Evolutionary conservation across 1,140 invertebrate species (phyloP).

Genomic region (Sycophila sp.): DNA sequence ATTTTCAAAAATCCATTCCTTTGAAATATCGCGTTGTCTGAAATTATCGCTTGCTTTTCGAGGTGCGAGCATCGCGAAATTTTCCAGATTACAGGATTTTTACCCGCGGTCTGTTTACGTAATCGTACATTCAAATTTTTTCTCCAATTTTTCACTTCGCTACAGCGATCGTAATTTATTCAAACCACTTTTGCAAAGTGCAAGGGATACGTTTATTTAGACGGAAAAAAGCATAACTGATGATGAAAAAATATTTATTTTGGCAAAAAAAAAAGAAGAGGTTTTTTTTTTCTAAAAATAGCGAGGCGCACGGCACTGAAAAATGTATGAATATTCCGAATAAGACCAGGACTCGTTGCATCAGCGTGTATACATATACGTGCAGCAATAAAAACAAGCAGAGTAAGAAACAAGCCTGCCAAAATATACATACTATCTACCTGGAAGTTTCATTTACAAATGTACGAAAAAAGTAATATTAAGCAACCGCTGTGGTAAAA

Average conservation of each 20-base stretch:
- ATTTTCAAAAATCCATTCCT: slow-evolving; percentile 21
- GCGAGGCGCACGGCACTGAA: background rate
- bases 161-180: too few species aligned
- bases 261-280: background rate
- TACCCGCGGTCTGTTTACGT: background rate
- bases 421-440: too few species aligned
- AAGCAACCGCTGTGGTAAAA: too few species aligned
- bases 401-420: background rate
- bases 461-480: too few species aligned
- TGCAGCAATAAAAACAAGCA: background rate
- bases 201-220: background rate
- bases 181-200: background rate
- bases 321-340: background rate
- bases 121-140: slow-evolving; percentile 10
- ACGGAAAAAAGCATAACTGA: background rate
- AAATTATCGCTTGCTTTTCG: slow-evolving; percentile 2
- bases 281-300: too few species aligned
- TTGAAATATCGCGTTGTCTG: slow-evolving; percentile 9
- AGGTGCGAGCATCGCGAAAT: slow-evolving; percentile 1
- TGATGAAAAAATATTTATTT: background rate
- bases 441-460: too few species aligned
- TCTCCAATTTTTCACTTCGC: background rate
- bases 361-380: background rate
- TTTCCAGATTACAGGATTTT: background rate
- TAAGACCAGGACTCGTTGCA: background rate